Evolutionary conservation across 2,113 vertebrate genomes (phyloP), one percentile per base, ranked within the genome.

Genomic region (Spilogale gracilis): DNA sequence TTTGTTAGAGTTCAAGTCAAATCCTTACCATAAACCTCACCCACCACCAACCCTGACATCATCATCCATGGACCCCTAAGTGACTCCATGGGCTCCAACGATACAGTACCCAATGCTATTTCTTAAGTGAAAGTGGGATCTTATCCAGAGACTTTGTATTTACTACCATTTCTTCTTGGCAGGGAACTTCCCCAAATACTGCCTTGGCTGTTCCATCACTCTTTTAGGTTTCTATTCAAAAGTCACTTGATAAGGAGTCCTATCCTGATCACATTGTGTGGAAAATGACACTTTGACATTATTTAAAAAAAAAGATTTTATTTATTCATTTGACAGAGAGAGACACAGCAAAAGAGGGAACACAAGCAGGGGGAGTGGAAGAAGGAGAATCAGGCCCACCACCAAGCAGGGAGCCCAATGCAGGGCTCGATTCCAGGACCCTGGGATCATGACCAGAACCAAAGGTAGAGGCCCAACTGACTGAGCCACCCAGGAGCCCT

Each of bases 1-100:
- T 88, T 94, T 9, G 9, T 43, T 18, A 50, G 4, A 73, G 58
- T 65, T 54, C 45, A 74, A 61, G 74, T 92, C n/a, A 32, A 73
- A 27, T 76, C n/a, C 21, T 65, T 5, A 27, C 32, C 11, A 3
- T 54, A 18, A 7, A n/a, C 20, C 69, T 5, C 12, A 56, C 30
- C 13, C 0, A 8, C 23, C 16, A 3, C 17, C 6, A 32, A 8
- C 1, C 61, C 74, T 56, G 69, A 32, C 0, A 0, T 56, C 61
- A 43, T 43, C 38, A 11, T 17, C 20, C n/a, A 0, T 14, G 3
- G 32, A 30, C 45, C 9, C 79, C 63, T 25, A 20, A 25, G n/a
- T 96, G 82, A 27, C 6, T 80, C 45, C 18, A 20, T 25, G 52
- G 30, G 7, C 20, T 79, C 52, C 9, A 61, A 25, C 6, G 25